Conservation (phyloP, 2,113 vertebrate genomes). For the Manacus vitellinus region DNA sequence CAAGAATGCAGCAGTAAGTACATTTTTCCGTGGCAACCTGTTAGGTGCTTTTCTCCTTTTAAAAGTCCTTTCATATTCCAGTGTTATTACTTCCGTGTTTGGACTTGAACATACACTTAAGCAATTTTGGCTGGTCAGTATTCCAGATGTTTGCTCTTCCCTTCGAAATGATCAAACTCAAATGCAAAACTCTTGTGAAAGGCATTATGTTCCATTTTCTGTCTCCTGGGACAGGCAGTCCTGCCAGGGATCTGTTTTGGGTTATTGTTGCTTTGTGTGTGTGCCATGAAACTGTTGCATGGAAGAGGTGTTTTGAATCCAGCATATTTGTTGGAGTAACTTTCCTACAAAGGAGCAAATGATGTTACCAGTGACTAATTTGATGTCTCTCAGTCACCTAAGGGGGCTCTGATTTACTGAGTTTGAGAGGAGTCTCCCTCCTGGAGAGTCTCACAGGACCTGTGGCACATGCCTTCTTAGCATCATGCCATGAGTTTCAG, state of each 20-base stretch:
- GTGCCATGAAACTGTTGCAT: background rate
- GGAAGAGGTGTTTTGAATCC: background rate
- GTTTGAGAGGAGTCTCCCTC: background rate
- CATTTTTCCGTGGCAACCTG: background rate
- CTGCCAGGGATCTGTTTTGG: background rate
- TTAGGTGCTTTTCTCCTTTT: background rate
- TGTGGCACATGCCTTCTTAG: background rate
- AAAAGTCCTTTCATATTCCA: background rate
- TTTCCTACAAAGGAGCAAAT: background rate
- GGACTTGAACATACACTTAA: background rate
- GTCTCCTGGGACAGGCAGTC: background rate
- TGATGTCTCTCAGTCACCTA: background rate
- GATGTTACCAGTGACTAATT: background rate
- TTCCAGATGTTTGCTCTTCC: background rate
- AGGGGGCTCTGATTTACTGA: background rate
- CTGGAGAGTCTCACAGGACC: background rate
- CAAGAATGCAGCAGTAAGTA: background rate
- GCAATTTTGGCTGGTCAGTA: background rate
- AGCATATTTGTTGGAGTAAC: background rate
- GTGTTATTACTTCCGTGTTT: accelerated
- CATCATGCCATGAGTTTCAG: background rate
- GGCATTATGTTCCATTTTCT: background rate
- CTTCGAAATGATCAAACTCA: background rate
- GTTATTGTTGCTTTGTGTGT: background rate
- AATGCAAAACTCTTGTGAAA: background rate